Base-by-base conservation (phyloP, 64 coral and sea anemone species). In the Montipora capricornis region DNA sequence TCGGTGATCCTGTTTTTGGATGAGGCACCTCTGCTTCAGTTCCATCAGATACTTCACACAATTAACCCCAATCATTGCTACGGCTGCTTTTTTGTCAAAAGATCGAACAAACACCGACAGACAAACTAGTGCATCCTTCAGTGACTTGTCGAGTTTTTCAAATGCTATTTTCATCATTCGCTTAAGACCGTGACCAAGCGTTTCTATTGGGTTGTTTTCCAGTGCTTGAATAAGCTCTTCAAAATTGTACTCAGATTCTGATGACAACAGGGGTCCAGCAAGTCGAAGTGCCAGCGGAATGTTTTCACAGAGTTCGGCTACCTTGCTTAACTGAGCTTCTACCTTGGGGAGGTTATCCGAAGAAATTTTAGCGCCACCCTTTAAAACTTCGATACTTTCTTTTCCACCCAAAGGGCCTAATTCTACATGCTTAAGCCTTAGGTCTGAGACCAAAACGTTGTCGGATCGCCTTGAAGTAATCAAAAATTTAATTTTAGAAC, bases 91-190 rank as follows among this genome's bases (percentile, higher is more conserved):
- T 70, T 46, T 87, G 24, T 68, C 44, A 77, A 93, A 93, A 50
- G 81, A 87, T 78, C 74, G 50, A 68, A 46, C 55, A 79, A 93
- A 93, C 5, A 93, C 82, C 44, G 91, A 87, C 50, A 93, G 19
- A 66, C 81, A 52, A 68, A 93, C 82, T 67, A 93, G 64, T 12
- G 91, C 52, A 53, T 66, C 6, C 52, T 69, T 26, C 59, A 57
- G 61, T 49, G 57, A 2, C 17, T 69, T 37, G 5, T 92, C 37
- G 52, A 92, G 68, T 61, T 76, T 85, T 77, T 92, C 70, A 82
- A 92, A 92, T 3, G 90, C 82, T 78, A 93, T 93, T 29, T 79
- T 50, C 49, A 93, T 78, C 45, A 87, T 87, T 12, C 19, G 14
- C 9, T 93, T 19, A 50, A 17, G 14, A 8, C 29, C 29, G 29